Conservation (phyloP, 2,888 invertebrate species). For the Malacosoma neustria region DNA sequence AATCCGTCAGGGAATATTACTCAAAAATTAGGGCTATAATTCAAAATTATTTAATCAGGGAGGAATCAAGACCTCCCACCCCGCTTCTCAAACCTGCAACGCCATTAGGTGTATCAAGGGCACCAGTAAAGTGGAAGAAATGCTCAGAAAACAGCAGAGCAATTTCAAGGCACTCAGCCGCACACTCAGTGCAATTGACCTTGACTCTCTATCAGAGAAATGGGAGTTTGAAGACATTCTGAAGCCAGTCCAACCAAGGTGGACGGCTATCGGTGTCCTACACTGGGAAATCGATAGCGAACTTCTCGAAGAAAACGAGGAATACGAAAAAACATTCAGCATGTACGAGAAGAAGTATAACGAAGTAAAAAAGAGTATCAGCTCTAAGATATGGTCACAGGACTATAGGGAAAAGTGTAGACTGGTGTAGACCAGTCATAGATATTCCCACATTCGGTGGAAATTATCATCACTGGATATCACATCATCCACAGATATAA, state of each 20-base stretch:
- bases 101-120: too few relatives aligned
- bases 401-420: constrained; percentile 4
- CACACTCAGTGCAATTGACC: constrained; percentile 1
- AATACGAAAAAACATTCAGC: constrained; percentile 7
- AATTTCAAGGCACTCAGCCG: constrained; percentile 2
- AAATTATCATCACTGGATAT: constrained; percentile 9
- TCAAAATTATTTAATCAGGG: too few relatives aligned
- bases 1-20: too few relatives aligned
- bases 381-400: constrained; percentile 4
- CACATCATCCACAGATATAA: too few relatives aligned
- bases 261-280: constrained; percentile 12
- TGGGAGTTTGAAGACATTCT: constrained; percentile 8
- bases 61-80: too few relatives aligned
- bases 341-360: constrained; percentile 3
- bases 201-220: constrained; percentile 2
- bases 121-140: constrained; percentile 1
- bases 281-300: constrained; percentile 15
- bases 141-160: constrained; percentile 2
- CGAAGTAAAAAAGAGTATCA: constrained; percentile 4
- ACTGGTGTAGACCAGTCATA: constrained; percentile 9
- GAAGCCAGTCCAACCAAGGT: constrained; percentile 6
- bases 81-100: too few relatives aligned
- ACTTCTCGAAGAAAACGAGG: constrained; percentile 5
- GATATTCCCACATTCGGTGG: constrained; percentile 10
- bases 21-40: too few relatives aligned